Conservation (phyloP, 53 echinoderm and acorn worm genomes). For the Actinopyga echinites region DNA sequence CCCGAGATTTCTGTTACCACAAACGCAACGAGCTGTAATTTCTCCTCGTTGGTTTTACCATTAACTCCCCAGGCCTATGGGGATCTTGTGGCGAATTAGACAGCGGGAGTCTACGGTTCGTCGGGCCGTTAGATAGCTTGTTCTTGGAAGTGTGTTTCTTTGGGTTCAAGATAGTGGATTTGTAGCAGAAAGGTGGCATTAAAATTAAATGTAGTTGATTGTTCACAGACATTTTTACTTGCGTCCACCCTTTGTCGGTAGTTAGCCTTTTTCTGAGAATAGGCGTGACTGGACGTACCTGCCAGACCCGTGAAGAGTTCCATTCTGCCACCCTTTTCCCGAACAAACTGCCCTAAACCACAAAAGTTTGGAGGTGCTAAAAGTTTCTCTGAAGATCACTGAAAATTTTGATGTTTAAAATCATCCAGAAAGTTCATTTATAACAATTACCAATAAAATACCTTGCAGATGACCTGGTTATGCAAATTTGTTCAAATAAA, state of each 20-base stretch:
- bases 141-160: conserved; percentile 17
- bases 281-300: neutral
- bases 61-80: conserved; percentile 33
- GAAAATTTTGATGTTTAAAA: too few species aligned
- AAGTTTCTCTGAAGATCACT: too few species aligned
- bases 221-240: conserved; percentile 2
- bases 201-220: neutral
- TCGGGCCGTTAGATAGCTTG: neutral
- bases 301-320: neutral
- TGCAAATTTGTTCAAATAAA: too few species aligned
- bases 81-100: conserved; percentile 34
- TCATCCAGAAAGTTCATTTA: too few species aligned
- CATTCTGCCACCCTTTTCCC: neutral
- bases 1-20: conserved; percentile 2
- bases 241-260: neutral
- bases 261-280: conserved; percentile 1
- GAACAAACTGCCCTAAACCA: neutral
- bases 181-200: conserved; percentile 6
- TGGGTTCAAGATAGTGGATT: neutral
- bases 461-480: too few species aligned
- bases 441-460: too few species aligned
- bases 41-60: conserved; percentile 13
- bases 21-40: conserved; percentile 13
- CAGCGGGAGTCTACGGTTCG: conserved; percentile 25
- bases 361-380: too few species aligned